phyloP scores from a whole-genome alignment of 2,113 vertebrate genomes.

The Castor canadensis region DNA sequence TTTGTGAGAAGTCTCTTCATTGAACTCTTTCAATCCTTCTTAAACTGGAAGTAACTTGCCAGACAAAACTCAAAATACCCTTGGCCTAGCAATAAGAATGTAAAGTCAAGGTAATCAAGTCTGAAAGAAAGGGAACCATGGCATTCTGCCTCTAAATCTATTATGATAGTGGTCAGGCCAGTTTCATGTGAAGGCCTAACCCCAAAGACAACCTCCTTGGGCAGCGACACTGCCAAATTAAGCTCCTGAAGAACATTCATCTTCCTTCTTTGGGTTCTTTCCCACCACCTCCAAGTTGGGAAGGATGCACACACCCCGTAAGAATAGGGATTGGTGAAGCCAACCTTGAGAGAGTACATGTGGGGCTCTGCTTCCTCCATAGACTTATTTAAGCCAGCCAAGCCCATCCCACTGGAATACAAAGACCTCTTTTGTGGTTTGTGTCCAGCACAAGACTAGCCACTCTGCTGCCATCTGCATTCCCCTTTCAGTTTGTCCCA shows the following conservation, averaged over 20 bases:
- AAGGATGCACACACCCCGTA: not conserved
- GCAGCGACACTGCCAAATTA: not conserved
- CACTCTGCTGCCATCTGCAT: not conserved
- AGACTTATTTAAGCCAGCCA: constrained; percentile 12
- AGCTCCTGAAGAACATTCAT: not conserved
- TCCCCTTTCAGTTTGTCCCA: not conserved
- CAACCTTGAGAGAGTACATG: not conserved
- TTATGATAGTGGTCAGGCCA: not conserved
- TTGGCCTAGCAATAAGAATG: not conserved
- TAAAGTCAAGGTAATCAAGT: not conserved
- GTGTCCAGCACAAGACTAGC: not conserved
- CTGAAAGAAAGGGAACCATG: not conserved
- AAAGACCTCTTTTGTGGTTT: not conserved
- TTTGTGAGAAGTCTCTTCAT: not conserved
- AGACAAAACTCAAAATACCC: not conserved
- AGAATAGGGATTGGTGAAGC: not conserved
- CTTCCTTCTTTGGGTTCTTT: not conserved
- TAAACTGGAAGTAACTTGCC: not conserved
- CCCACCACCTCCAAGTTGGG: not conserved
- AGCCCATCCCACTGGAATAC: constrained; percentile 13
- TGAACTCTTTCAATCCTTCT: not conserved
- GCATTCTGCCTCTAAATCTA: not conserved
- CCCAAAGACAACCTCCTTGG: not conserved
- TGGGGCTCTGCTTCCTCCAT: constrained; percentile 21
- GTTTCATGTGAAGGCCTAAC: not conserved